A percentile compares a stretch with the other conserved stretches of the same genome.
These are phyloP conservation scores for Pseudomyrmex cubaensis DNA, from an alignment of 1,140 invertebrate genomes.

Conservation along the genomic window DNA sequence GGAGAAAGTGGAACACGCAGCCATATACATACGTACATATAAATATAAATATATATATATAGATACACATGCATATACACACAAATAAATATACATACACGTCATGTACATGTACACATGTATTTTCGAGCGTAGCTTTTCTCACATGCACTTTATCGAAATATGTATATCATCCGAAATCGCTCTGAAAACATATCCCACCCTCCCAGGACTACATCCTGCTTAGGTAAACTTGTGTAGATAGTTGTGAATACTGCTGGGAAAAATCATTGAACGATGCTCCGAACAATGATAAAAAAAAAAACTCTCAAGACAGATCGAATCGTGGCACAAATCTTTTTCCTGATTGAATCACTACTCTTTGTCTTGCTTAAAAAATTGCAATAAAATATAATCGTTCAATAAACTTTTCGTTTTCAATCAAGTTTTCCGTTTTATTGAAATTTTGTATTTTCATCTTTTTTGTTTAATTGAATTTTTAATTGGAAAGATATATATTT, in stretches of 20 bases:
- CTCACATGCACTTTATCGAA: slow-evolving; percentile 64
- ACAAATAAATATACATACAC: slow-evolving; percentile 14
- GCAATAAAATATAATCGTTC: no score
- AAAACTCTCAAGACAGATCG: not conserved
- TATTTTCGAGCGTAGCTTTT: slow-evolving; percentile 67
- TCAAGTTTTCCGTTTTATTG: no score
- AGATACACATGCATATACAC: not conserved
- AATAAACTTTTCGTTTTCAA: no score
- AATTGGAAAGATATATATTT: no score
- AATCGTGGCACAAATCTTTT: no score
- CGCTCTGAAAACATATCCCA: slow-evolving; percentile 74
- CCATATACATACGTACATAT: not conserved
- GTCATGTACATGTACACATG: slow-evolving; percentile 57
- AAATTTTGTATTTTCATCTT: no score
- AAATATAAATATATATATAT: not conserved
- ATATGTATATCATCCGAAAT: slow-evolving; percentile 61
- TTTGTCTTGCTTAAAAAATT: no score
- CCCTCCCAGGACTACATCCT: slow-evolving; percentile 53
- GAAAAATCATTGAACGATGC: slow-evolving; percentile 8
- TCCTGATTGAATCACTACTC: no score
- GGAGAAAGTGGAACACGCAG: not conserved
- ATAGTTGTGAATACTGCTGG: slow-evolving; percentile 34
- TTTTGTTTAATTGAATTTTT: no score
- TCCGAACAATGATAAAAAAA: slow-evolving; percentile 20
- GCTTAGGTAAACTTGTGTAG: slow-evolving; percentile 41